A percentile compares a stretch with the other conserved stretches of the same genome.
Evolutionary conservation across 1,140 invertebrate genomes (phyloP).

Genomic region (Diabrotica virgifera): DNA sequence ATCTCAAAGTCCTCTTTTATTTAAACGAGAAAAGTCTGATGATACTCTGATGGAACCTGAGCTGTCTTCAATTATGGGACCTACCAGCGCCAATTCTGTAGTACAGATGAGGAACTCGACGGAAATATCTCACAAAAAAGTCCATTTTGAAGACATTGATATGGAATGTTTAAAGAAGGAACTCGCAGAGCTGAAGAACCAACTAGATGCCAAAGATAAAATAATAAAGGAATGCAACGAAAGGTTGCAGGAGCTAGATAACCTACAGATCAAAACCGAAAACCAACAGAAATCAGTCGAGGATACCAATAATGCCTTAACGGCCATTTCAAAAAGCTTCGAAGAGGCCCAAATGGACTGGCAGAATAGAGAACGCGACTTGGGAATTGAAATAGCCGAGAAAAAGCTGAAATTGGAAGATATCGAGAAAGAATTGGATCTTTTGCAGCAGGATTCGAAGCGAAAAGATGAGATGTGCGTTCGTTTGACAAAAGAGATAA

Average conservation of each 20-base stretch:
- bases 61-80: conserved; percentile 40
- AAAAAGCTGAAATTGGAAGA: conserved; percentile 55
- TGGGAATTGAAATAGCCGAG: conserved; percentile 57
- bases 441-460: conserved; percentile 57
- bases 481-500: conserved; percentile 58
- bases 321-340: conserved; percentile 54
- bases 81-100: conserved; percentile 4
- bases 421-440: conserved; percentile 55
- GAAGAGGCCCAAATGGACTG: conserved; percentile 58
- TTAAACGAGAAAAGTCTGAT: conserved; percentile 47
- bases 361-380: conserved; percentile 54
- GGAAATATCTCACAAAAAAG: conserved; percentile 39
- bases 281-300: conserved; percentile 53
- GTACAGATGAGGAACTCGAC: conserved; percentile 33
- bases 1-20: conserved; percentile 10
- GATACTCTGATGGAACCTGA: conserved; percentile 48
- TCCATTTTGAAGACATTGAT: conserved; percentile 41
- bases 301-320: conserved; percentile 52
- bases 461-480: conserved; percentile 59
- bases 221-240: conserved; percentile 30
- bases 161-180: conserved; percentile 23
- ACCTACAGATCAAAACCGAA: conserved; percentile 56
- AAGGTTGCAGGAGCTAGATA: conserved; percentile 45
- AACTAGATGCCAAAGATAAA: conserved; percentile 28
- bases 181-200: conserved; percentile 25